Base-by-base conservation (phyloP, 2,113 vertebrate genomes). In the Mobula hypostoma region DNA sequence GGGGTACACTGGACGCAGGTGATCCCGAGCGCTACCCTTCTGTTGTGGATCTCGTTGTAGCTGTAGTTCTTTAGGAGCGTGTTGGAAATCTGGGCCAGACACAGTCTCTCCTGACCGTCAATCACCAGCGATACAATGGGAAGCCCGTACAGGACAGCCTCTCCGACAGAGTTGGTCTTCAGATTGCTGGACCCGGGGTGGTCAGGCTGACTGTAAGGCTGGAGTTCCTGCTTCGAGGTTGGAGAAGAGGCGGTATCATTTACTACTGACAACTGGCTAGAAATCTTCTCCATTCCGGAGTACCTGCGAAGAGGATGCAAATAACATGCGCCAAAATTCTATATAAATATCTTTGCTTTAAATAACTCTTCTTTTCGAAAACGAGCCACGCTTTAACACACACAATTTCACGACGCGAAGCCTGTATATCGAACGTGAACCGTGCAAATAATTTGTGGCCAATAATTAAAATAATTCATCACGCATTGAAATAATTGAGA, bases 121-220 rank as follows among this genome's bases (percentile, higher is more conserved):
- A 99, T 99, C 94, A 99, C 98, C 96, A 99, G 96, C 7, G 96
- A 98, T 58, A 99, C 98, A 95, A 99, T 99, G 95, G 98, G 98
- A 70, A 99, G 98, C 80, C 98, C 98, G 95, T 99, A 99, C 96
- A 99, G 96, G 15, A 97, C 97, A 68, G 98, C 98, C 97, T 99
- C 98, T 58, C 98, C 98, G 96, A 99, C 98, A 95, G 98, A 98
- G 96, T 99, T 99, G 48, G 98, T 98, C 94, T 98, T 99, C 94
- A 99, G 97, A 94, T 97, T 96, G 96, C 96, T 96, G 96, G 97
- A 96, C 94, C 97, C 96, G 36, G 98, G 96, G 95, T 98, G 94
- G 4, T 94, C 72, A 0, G 56, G 29, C 21, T 94, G 82, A 27
- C 5, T 76, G 36, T 56, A 77, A 98, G 32, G 97, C n/a, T 82